Base-by-base conservation (phyloP, 2,888 invertebrate genomes). In the Strigamia transsilvanica region DNA sequence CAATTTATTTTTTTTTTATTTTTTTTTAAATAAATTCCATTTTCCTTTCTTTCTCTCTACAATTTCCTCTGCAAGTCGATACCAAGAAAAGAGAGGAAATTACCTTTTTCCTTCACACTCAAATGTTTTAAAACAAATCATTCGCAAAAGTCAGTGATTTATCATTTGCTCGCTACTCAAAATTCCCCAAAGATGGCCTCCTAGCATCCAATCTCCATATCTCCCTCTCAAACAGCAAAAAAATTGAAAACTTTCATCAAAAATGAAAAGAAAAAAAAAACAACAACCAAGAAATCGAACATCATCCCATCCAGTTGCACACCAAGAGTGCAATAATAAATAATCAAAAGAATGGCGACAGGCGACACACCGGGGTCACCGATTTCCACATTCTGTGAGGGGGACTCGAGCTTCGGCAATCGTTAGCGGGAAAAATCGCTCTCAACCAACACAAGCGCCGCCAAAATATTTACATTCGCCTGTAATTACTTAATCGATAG, bases 401-500 rank as follows among this genome's bases (percentile, higher is more conserved):
- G 15, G 15, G 18, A 56, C 10, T 56, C 18, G 13, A 10, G 56
- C 13, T 56, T 41, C 41, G 5, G 10, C 46, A 46, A 46, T 46
- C 46, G 46, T 46, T 46, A 46, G 3, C 46, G 61, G 51, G 61
- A 61, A 61, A 61, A 61, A 61, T 61, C 61, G 61, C 4, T 61
- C 21, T 61, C 61, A 61, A 18, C 61, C 61, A 61, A 61, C 61
- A 61, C 61, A 21, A 21, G 61, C 61, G 10, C 61, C 61, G 61
- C 61, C 61, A 23, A 61, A 61, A 61, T 61, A 61, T 61, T 61
- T 61, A 61, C 61, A 61, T 61, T 61, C 18, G 61, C 61, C 61
- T 61, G 61, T 61, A 61, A 61, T 61, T 61, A 61, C 61, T 61
- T 61, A 61, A 61, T 61, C 61, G 61, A 61, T 61, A 61, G 61